Percentiles rank a stretch among this genome's conserved stretches.
phyloP scores from a whole-genome alignment of 2,113 vertebrate species.

The Sterna hirundo region DNA sequence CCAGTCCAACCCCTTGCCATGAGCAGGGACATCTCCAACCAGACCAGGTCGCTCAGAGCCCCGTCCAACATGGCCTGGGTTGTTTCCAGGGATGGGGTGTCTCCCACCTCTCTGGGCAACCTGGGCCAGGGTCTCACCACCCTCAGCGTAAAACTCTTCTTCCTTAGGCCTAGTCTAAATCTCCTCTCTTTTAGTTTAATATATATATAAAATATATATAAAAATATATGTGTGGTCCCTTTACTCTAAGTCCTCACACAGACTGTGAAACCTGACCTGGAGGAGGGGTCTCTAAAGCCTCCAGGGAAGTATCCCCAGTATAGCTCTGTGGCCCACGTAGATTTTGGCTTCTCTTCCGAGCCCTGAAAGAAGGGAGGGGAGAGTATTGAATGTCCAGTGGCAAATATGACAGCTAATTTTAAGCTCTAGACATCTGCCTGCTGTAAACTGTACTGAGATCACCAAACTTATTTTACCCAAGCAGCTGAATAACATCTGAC shows the following conservation, averaged over 20 bases:
- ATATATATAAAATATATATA: background rate
- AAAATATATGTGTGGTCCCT: background rate
- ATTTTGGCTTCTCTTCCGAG: background rate
- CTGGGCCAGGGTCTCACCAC: background rate
- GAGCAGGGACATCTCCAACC: background rate
- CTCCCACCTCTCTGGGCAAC: background rate
- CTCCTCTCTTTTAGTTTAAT: background rate
- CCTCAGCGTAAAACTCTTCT: background rate
- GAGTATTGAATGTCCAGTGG: background rate
- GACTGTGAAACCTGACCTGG: background rate
- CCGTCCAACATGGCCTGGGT: background rate
- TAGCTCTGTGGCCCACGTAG: accelerated
- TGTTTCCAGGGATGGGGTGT: background rate
- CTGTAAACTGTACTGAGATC: slow-evolving; percentile 39
- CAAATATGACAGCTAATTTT: slow-evolving; percentile 36
- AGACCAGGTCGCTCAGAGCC: background rate
- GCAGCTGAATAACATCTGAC: slow-evolving; percentile 45
- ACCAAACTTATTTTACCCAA: slow-evolving; percentile 56
- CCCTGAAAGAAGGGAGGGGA: background rate
- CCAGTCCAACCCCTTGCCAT: background rate
- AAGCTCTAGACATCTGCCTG: slow-evolving; percentile 36
- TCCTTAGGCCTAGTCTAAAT: background rate
- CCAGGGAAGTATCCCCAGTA: no score
- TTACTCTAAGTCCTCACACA: background rate
- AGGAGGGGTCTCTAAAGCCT: accelerated